Evolutionary conservation across 2,888 invertebrate species (phyloP).

Genomic region (Amiota communis): DNA sequence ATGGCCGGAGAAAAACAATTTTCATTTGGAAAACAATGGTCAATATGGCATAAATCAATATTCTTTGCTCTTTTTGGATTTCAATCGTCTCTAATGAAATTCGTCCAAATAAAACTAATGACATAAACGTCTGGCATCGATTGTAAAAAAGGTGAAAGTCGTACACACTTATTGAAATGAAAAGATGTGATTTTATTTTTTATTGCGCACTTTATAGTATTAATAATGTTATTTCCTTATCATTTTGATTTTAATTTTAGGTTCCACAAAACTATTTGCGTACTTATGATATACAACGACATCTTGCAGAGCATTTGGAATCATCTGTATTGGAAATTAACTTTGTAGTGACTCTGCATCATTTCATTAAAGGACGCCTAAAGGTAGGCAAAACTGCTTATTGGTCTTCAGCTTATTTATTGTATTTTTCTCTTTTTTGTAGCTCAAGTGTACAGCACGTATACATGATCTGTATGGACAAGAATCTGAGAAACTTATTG

Average conservation of each 20-base stretch:
- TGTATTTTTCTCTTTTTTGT: conserved; percentile 6
- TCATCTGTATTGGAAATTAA: conserved; percentile 70
- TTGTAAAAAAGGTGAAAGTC: neutral
- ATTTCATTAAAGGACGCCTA: conserved; percentile 69
- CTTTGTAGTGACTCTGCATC: conserved; percentile 69
- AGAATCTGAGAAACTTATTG: conserved; percentile 70
- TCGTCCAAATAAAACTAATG: no score
- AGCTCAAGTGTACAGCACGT: conserved; percentile 72
- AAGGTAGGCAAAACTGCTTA: conserved; percentile 57
- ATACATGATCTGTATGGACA: conserved; percentile 72
- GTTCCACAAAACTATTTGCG: conserved; percentile 67
- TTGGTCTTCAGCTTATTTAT: no score
- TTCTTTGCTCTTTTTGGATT: conserved; percentile 22
- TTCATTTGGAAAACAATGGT: conserved; percentile 41
- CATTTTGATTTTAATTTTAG: conserved; percentile 48
- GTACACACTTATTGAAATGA: neutral
- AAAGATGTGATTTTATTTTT: conserved; percentile 4
- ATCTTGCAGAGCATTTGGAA: conserved; percentile 68
- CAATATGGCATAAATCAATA: conserved; percentile 44
- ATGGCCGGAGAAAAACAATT: conserved; percentile 29
- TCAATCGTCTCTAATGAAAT: no score
- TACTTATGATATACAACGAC: conserved; percentile 67
- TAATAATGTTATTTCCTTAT: neutral
- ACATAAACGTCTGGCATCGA: neutral
- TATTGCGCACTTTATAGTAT: neutral